Base-by-base conservation (phyloP, 2,888 invertebrate genomes). In the Platycheirus albimanus region DNA sequence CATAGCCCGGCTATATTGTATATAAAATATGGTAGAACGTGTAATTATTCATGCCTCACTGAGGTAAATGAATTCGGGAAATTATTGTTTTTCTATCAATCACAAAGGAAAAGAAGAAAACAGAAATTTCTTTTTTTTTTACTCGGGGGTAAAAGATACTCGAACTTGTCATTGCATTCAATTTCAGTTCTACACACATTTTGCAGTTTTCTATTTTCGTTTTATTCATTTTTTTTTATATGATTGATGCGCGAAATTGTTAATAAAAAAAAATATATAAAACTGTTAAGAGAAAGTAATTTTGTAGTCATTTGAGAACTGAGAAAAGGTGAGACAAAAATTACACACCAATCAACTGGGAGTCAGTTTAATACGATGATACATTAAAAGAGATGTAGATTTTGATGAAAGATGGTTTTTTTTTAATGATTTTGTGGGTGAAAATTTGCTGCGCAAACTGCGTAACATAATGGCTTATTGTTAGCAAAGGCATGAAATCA, bases 81-180 rank as follows among this genome's bases (percentile, higher is more conserved):
- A 13, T 38, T 33, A 64, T 36, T 54, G 19, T 36, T 47, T 54
- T 64, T 64, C 54, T 45, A 56, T 64, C 47, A 74, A 64, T 64
- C 30, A 33, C 11, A 33, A 51, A 1, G 4, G 2, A 49, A 1
- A 24, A 61, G 51, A 63, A 47, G 17, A 30, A 61, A 24, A 49
- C 6, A n/a, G 10, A 20, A 13, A 47, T n/a, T 13, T 8, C 5
- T 33, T 4, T 8, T 24, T 4, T 33, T n/a, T n/a, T n/a, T n/a
- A n/a, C n/a, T n/a, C n/a, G n/a, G 8, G 30, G 8, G 30, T 33
- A 33, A 33, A 33, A 33, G 30, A 33, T 8, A 33, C 8, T 33
- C 30, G 8, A 24, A 24, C 24, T 24, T 33, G 30, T 33, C 6
- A 8, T 33, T 33, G 8, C 5, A 33, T 33, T 33, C 30, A 8